Base-by-base conservation (phyloP, 2,888 invertebrate species). In the Diachrysia chrysitis region DNA sequence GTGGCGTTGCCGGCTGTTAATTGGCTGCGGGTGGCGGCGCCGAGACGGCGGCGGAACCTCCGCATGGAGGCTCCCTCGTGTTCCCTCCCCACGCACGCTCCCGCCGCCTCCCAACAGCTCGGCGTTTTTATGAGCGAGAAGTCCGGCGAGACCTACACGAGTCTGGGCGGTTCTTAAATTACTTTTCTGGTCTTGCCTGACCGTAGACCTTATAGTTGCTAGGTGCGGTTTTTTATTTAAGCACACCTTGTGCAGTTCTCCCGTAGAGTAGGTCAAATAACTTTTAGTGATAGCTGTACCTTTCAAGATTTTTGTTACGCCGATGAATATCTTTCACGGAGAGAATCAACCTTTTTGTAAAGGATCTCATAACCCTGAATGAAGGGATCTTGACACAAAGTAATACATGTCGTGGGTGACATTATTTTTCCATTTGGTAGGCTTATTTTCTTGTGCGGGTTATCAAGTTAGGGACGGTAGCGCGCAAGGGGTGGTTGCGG, bases 1-100 rank as follows among this genome's bases (percentile, higher is more conserved):
- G 89, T 93, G 91, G 92, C 88, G 88, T 91, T 93, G 93, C 93
- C 88, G 91, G 88, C 92, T 91, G 94, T 93, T 95, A 95, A 95
- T 95, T 95, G 95, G 94, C 93, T 95, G 94, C 95, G 94, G 95
- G 95, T 91, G 94, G 94, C 89, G 94, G 95, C 95, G 95, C 95
- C 95, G 94, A 95, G 95, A 95, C 94, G 93, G 93, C 93, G 93
- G 94, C 89, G 91, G 94, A 92, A 94, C 95, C 95, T 91, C 95
- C 93, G 95, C 95, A 95, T 93, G 94, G 93, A 89, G 85, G 91
- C 93, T 90, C 90, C 92, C 79, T 78, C 76, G 59, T 77, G 83
- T 83, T 83, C 91, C 87, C 91, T 86, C 86, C 84, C 91, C 88
- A 87, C 85, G 83, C 84, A 79, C 77, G 87, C 92, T 83, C 92